A percentile compares a stretch with the other conserved stretches of the same genome.
Evolutionary conservation across 2,113 vertebrate species (phyloP).

Genomic region (Corapipo altera): DNA sequence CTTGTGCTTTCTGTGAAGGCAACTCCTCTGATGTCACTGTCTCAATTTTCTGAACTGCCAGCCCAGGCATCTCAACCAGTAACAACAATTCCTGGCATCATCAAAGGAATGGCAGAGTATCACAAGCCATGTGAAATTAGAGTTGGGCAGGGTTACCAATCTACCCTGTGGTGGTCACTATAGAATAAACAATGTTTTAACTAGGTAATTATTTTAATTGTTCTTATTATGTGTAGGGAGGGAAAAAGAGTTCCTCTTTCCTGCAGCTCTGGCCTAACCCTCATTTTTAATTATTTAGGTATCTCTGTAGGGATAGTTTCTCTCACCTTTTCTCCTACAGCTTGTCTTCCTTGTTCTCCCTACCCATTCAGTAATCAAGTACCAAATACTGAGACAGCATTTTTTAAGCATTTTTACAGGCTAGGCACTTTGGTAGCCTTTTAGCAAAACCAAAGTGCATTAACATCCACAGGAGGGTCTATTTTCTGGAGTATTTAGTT

Average conservation of each 20-base stretch:
- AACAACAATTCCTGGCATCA: background rate
- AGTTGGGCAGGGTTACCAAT: background rate
- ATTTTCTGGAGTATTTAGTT: background rate
- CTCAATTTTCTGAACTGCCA: background rate
- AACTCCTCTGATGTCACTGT: background rate
- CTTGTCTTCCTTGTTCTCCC: background rate
- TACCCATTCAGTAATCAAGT: background rate
- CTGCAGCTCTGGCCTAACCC: background rate
- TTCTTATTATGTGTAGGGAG: background rate
- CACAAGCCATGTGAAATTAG: background rate
- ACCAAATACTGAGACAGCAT: background rate
- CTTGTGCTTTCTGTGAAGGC: background rate
- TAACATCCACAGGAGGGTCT: background rate
- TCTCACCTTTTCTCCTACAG: background rate
- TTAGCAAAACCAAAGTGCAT: background rate
- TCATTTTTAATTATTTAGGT: background rate
- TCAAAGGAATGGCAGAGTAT: background rate
- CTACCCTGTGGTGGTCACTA: background rate
- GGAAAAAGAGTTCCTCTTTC: background rate
- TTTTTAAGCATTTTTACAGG: background rate
- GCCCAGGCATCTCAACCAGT: background rate
- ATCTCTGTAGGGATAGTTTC: background rate
- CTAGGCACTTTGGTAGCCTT: background rate
- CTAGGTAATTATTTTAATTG: background rate
- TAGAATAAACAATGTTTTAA: background rate